These are phyloP conservation scores for Gnathonemus echidnorhynchus DNA, from an alignment of 2,113 vertebrate genomes.

Conservation along the genomic window DNA sequence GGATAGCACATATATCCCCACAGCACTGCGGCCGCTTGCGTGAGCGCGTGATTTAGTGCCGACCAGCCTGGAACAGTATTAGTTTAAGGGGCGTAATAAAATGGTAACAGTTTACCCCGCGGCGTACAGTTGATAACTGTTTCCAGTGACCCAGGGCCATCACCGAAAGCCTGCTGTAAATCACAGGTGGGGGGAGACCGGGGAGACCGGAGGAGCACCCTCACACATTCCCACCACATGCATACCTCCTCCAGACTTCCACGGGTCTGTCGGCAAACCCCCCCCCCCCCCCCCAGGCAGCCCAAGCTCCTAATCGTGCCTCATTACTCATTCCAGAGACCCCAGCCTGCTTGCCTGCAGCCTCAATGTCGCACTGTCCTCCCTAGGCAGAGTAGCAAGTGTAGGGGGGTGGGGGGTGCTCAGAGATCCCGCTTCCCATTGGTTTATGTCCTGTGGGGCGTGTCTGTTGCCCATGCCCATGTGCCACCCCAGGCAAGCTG, in stretches of 20 bases:
- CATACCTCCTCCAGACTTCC: not conserved
- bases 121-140: not conserved
- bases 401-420: not conserved
- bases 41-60: constrained; percentile 48
- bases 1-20: constrained; percentile 33
- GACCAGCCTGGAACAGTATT: constrained; percentile 44
- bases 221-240: constrained; percentile 16
- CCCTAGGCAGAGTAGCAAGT: not conserved
- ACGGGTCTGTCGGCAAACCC: not conserved
- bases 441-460: not conserved
- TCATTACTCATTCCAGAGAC: constrained; percentile 24
- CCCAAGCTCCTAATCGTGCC: constrained; percentile 11
- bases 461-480: not conserved
- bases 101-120: constrained; percentile 31
- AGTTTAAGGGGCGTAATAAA: constrained; percentile 43
- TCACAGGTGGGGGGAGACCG: constrained; percentile 26
- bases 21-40: constrained; percentile 36
- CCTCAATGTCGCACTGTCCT: constrained; percentile 19
- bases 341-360: not conserved
- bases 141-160: constrained; percentile 9
- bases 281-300: not conserved
- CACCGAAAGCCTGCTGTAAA: constrained; percentile 41
- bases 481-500: not conserved
- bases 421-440: not conserved
- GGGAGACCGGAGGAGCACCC: not conserved